Evolutionary conservation across 2,888 invertebrate genomes (phyloP), one percentile per base, ranked within the genome.

Genomic region (Isoperla grammatica): DNA sequence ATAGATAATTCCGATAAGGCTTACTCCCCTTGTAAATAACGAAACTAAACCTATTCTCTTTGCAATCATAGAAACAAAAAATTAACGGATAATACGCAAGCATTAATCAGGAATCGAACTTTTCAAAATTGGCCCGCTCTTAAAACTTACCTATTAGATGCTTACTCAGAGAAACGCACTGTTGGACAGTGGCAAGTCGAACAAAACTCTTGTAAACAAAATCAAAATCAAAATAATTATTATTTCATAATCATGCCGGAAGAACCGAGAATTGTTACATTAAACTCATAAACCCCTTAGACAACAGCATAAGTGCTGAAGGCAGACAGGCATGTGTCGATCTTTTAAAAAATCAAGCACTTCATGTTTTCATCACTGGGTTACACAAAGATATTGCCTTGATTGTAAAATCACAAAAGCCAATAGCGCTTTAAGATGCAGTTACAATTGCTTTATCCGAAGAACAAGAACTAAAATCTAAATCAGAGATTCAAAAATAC

Each of bases 141-240:
- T 50, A 66, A 66, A 61, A n/a, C 2, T 1, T 58, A 64, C 50
- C 35, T 65, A 13, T 29, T 61, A 43, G 59, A 61, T 13, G 37
- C 62, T n/a, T 56, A 65, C 63, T 63, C 65, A 46, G 69, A 69
- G 57, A 67, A 67, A 65, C 37, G 68, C 20, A 65, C 68, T 1
- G 61, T 65, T 12, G 65, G 64, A 13, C 69, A 70, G 62, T 69
- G 68, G 67, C 69, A 70, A 64, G 45, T 68, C 23, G 67, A 70
- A 61, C 48, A 70, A 49, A 67, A 67, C 60, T 67, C 67, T 17
- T 68, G 66, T 56, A 66, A 62, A 61, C 67, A 69, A 67, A 61
- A 56, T 17, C 48, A 40, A 9, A 63, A 61, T 6, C 67, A 69
- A 67, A 63, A 56, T n/a, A n/a, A n/a, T n/a, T 29, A 67, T 69